Evolutionary conservation across 2,888 invertebrate species (phyloP), one percentile per base, ranked within the genome.

Genomic region (Drosophila longiperda): DNA sequence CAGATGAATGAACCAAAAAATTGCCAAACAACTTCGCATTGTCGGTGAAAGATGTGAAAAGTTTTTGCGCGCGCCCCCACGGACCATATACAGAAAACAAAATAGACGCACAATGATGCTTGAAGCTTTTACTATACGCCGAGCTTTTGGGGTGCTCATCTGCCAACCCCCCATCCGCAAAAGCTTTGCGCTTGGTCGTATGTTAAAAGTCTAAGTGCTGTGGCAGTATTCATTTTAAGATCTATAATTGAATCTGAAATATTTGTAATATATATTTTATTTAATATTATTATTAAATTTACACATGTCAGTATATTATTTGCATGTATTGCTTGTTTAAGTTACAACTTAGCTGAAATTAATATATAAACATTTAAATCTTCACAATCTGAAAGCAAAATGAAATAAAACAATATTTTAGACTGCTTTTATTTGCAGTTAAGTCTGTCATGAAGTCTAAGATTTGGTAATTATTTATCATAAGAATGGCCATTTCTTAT

Each of bases 1-100:
- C 72, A 84, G 79, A 90, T 87, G 90, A 87, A 87, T 87, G 87
- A 82, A 90, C 80, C 90, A 70, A 73, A 58, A 80, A 75, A 82
- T 85, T 88, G 74, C 79, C 80, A 88, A 85, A 85, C 74, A 88
- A 73, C 76, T 79, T 75, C 68, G 69, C 76, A 84, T 79, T 84
- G 79, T 84, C 82, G 66, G 71, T 76, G 72, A 68, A 84, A 80
- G 84, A 84, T 75, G 75, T 57, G 67, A 75, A 87, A 88, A 73
- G 73, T 85, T 89, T 55, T 59, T 75, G 76, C 74, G 75, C 60
- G 61, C 69, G 17, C 67, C 67, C 67, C 67, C 72, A 63, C 72
- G 83, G 71, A 85, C 86, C 74, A 65, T 55, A 79, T 54, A 65
- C 65, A 63, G n/a, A n/a, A 36, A 48, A 53, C 53, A 48, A 50